Conservation (phyloP, 2,888 invertebrate genomes). For the Pedicia rivosa region DNA sequence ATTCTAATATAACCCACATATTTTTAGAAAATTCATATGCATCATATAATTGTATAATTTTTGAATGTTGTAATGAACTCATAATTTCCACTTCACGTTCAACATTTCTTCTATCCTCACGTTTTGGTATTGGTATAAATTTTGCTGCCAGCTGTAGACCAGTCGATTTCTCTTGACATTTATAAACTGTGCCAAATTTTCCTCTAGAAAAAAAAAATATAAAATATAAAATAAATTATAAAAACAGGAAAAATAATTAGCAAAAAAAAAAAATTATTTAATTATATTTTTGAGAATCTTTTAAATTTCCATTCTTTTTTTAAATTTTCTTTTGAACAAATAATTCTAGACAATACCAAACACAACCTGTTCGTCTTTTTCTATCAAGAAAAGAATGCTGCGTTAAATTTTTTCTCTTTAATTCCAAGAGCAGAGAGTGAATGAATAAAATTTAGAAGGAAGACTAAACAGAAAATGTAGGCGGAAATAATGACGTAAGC, state of each 20-base stretch:
- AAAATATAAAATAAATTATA: conserved; percentile 4
- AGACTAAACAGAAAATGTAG: too few species aligned
- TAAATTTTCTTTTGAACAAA: too few species aligned
- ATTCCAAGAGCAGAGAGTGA: too few species aligned
- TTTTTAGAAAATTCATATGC: conserved; percentile 87
- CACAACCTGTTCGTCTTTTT: too few species aligned
- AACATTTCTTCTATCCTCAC: conserved; percentile 80
- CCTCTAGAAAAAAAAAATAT: conserved; percentile 49
- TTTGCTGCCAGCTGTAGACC: conserved; percentile 81
- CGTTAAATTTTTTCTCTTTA: too few species aligned
- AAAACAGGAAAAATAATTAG: conserved; percentile 4
- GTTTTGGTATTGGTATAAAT: conserved; percentile 69
- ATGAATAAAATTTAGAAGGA: too few species aligned
- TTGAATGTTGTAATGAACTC: conserved; percentile 83
- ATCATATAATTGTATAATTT: conserved; percentile 93
- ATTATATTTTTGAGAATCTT: neutral
- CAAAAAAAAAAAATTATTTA: neutral
- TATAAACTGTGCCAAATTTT: conserved; percentile 93
- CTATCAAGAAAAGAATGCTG: too few species aligned
- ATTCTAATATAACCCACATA: conserved; percentile 93
- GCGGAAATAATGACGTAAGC: too few species aligned
- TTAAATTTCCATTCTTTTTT: too few species aligned
- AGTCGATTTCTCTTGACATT: conserved; percentile 70
- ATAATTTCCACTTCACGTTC: conserved; percentile 95
- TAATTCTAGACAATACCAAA: too few species aligned